These are phyloP conservation scores for Aspidapion aeneum DNA, from an alignment of 2,888 invertebrate species.

Conservation along the genomic window DNA sequence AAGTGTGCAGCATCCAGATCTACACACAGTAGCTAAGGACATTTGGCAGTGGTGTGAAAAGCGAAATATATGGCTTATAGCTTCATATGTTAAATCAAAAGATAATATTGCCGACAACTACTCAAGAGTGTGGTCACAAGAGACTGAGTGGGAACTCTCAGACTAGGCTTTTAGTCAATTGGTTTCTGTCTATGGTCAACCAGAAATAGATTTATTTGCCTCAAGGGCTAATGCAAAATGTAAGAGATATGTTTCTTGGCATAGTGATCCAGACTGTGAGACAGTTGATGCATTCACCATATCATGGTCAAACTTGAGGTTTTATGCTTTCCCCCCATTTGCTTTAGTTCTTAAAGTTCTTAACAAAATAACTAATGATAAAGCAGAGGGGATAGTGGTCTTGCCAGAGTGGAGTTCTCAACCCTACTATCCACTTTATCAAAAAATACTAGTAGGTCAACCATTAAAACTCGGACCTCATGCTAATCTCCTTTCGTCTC, in stretches of 20 bases:
- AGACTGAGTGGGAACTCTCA: background rate
- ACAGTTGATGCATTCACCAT: background rate
- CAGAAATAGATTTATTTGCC: background rate
- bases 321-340: no score
- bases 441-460: background rate
- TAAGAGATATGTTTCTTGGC: background rate
- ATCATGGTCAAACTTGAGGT: background rate
- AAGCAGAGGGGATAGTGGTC: background rate
- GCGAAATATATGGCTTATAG: background rate
- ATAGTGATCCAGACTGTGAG: background rate
- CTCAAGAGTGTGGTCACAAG: background rate
- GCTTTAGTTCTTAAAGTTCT: no score
- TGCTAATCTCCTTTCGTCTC: background rate
- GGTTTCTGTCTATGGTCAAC: background rate
- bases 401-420: background rate
- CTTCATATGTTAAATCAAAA: background rate
- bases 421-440: background rate
- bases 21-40: background rate
- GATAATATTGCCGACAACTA: no score
- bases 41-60: background rate
- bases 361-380: background rate
- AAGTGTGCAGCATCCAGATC: background rate
- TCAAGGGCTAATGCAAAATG: background rate
- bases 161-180: background rate
- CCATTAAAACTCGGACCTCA: background rate